These are phyloP conservation scores for Megalonaias nervosa DNA, from an alignment of 1,140 invertebrate genomes.

Conservation along the genomic window DNA sequence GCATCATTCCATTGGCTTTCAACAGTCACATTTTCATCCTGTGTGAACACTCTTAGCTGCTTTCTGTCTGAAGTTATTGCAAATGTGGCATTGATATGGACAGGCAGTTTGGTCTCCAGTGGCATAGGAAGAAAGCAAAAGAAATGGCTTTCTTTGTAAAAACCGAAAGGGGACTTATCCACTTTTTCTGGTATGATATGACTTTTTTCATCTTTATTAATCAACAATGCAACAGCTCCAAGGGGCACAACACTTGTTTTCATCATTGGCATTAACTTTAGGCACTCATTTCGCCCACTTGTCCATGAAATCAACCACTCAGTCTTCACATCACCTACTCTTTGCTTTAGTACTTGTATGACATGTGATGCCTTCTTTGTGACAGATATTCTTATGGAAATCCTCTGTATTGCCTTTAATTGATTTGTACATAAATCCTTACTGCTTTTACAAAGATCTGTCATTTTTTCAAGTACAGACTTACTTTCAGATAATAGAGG, in stretches of 20 bases:
- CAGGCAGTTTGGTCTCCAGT: conserved; percentile 33
- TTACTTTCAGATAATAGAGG: too few relatives aligned
- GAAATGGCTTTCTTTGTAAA: not conserved
- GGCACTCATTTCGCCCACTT: conserved; percentile 4
- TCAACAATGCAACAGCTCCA: conserved; percentile 19
- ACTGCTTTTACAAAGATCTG: not conserved
- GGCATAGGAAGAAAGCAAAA: conserved; percentile 53
- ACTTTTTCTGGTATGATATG: not conserved
- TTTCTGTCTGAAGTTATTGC: conserved; percentile 38
- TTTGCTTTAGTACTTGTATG: not conserved
- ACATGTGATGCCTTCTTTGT: not conserved
- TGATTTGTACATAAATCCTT: not conserved
- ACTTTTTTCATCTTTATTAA: conserved; percentile 1
- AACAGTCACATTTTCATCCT: conserved; percentile 36
- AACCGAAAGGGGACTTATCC: not conserved
- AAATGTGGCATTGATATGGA: conserved; percentile 55
- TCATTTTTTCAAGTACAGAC: too few relatives aligned
- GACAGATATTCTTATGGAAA: not conserved
- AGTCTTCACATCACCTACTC: too few relatives aligned
- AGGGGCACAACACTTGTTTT: conserved; percentile 20
- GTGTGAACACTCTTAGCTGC: conserved; percentile 20
- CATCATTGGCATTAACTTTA: not conserved
- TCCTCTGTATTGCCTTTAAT: not conserved
- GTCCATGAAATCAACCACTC: conserved; percentile 13
- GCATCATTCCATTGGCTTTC: conserved; percentile 49